Base-by-base conservation (phyloP, 2,113 vertebrate species). In the Pungitius pungitius region DNA sequence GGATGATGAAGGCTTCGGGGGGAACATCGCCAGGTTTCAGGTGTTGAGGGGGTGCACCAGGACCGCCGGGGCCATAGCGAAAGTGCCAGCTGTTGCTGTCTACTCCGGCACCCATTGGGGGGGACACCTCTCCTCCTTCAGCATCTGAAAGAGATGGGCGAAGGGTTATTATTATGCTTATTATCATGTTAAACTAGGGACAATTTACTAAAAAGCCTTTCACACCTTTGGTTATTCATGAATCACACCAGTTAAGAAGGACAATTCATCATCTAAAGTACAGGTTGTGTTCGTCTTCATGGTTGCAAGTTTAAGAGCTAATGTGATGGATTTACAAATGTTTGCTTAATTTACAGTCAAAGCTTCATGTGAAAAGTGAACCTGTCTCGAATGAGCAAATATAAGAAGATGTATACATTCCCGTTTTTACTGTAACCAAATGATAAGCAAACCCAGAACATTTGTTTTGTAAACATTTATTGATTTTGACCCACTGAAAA, bases 71-170 rank as follows among this genome's bases (percentile, higher is more conserved):
- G 89, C 97, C 97, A 20, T 98, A 99, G 83, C 96, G 97, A 95
- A 97, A 99, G 94, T 97, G 96, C 97, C 97, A 99, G 94, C 97
- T 99, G 95, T 98, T 98, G 93, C 96, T 98, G 93, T 99, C 97
- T 88, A 99, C 95, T 15, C 97, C 97, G 70, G 97, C 97, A 69
- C 96, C 97, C 73, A 98, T 96, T 69, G 97, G 97, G 71, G 97
- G 96, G 71, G 97, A 98, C 86, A 98, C 96, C 87, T 98, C 97
- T 91, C 96, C 96, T 0, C 95, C 97, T 87, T 98, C 96, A 87
- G 94, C 96, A 86, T 98, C 97, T 99, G 93, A 80, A 94, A 86
- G 10, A 73, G 54, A 73, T 26, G 26, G 22, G 73, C 33, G 14
- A 61, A 22, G 4, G 8, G 14, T 74, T 58, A 65, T 35, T 67